Evolutionary conservation across 2,888 invertebrate species (phyloP).

Genomic region (Dolomedes plantarius): DNA sequence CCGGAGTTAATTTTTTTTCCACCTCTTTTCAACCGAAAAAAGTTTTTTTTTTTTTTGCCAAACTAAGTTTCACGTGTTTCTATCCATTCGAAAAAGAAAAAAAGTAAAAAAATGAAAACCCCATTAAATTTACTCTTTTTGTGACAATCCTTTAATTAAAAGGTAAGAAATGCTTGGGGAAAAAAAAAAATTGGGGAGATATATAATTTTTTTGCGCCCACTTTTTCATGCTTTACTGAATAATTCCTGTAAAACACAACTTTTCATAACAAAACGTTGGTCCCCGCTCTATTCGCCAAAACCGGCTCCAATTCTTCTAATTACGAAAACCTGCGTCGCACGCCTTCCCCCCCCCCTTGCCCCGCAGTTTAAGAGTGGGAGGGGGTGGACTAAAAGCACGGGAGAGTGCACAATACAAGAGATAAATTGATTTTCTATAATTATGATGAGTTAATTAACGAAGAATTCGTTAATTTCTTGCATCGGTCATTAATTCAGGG

Average conservation of each 20-base stretch:
- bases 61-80: neutral
- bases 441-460: conserved; percentile 71
- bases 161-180: conserved; percentile 12
- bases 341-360: neutral
- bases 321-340: conserved; percentile 39
- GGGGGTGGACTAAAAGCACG: neutral
- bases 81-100: neutral
- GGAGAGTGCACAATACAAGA: conserved; percentile 45
- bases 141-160: conserved; percentile 59
- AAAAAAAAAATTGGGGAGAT: conserved; percentile 22
- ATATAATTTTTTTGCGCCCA: neutral
- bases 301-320: conserved; percentile 59
- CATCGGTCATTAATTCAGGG: conserved; percentile 59
- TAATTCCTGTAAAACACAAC: conserved; percentile 19
- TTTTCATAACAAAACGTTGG: conserved; percentile 58
- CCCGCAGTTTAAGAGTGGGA: neutral
- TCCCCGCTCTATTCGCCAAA: conserved; percentile 23
- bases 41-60: neutral
- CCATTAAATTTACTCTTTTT: conserved; percentile 50
- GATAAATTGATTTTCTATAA: conserved; percentile 72
- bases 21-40: neutral
- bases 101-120: neutral
- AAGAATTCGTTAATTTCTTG: conserved; percentile 70
- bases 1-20: neutral
- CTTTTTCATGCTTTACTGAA: conserved; percentile 2